Evolutionary conservation across 2,113 vertebrate genomes (phyloP), one percentile per base, ranked within the genome.

Genomic region (Pluvianellus socialis): DNA sequence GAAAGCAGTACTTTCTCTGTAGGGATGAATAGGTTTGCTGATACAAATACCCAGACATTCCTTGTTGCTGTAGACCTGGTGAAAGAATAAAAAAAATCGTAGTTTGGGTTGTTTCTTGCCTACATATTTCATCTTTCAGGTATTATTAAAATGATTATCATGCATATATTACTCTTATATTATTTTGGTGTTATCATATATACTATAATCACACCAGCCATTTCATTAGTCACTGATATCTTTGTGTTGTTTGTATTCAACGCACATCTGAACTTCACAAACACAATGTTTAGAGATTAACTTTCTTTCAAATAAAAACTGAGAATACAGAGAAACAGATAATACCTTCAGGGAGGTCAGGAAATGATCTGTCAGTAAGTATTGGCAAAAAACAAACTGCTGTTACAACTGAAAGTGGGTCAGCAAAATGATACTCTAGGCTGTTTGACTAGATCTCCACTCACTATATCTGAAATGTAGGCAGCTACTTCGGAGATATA

Each of bases 251-350:
- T 73, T 76, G 8, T 18, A 91, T 83, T 92, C 86, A 45, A 14
- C 32, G 76, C 65, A 63, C 4, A 0, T 45, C 52, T 88, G 55
- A 85, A 94, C 33, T 42, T 91, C 81, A 85, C 70, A 93, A 83
- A 83, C 33, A 90, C 40, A 62, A 42, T 12, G 12, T 53, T 91
- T 87, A 82, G 66, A 91, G n/a, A 87, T 79, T 85, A 92, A 52
- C 44, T 56, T 85, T 90, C 77, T 82, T 86, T 89, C 87, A 79
- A 94, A 85, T 42, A 91, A 82, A 89, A 87, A 18, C 52, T 55
- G 73, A 92, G 65, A 74, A 90, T 56, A 79, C 33, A 56, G 40
- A 95, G 53, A 96, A 96, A 87, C n/a, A 82, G 56, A 85, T 91
- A 93, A 79, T 55, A 72, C 33, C 77, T 96, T 94, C 6, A 0